Base-by-base conservation (phyloP, 2,797 vertebrate species). In the Lateolabrax maculatus region DNA sequence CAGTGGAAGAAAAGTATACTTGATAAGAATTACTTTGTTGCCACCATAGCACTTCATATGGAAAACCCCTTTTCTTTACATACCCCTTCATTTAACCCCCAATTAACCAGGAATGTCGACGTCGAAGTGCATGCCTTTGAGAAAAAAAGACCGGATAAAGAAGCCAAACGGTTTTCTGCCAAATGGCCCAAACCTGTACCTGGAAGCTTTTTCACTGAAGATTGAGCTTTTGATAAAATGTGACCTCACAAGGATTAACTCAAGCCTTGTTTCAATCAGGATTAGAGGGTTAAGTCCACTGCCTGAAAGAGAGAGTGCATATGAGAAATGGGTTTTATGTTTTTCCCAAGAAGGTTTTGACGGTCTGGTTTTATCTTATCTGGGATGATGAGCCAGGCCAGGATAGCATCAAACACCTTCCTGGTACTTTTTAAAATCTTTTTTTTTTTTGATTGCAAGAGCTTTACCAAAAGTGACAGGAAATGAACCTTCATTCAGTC, bases 21-120 rank as follows among this genome's bases (percentile, higher is more conserved):
- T 36, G 60, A 75, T 69, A 39, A 51, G 43, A 44, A 49, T 27
- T 23, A 44, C 55, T 53, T 60, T 44, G 6, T 15, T 1, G 25
- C 27, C 19, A 56, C 65, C 60, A 77, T 11, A 60, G 31, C 51
- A 67, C 21, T 34, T 57, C 16, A 56, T 19, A 46, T 16, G n/a
- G 55, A 60, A 39, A 79, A 37, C 6, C 23, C 39, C 19, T 36
- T 66, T 65, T 71, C 64, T 63, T 67, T 64, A 58, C 60, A 56
- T 49, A 64, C n/a, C 34, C 15, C 1, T 37, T 61, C n/a, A 61
- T 71, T 75, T 73, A 87, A 74, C 67, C 57, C 21, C 11, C 52
- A 77, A 86, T 87, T 89, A 88, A 67, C n/a, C 57, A 77, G 82
- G 77, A 85, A 89, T 85, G 85, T 64, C 68, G 55, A 68, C 48